A percentile compares a stretch with the other conserved stretches of the same genome.
Conservation (phyloP, 2,113 vertebrate genomes). For the Poeciliopsis occidentalis region DNA sequence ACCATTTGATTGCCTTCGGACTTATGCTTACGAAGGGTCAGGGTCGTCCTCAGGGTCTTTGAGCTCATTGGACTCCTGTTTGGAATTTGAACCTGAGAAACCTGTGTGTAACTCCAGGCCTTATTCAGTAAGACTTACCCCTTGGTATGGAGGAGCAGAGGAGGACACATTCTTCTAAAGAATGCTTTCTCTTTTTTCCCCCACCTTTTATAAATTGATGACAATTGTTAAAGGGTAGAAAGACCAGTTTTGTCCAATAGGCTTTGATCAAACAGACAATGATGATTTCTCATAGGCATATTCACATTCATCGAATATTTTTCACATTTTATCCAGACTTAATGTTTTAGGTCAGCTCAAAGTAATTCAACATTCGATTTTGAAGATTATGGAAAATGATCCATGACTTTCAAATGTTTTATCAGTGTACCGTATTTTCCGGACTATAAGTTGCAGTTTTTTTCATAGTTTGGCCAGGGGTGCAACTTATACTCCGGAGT, state of each 20-base stretch:
- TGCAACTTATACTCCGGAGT: too few relatives aligned
- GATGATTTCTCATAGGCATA: not conserved
- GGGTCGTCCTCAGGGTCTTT: constrained; percentile 89
- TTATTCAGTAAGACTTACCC: constrained; percentile 76
- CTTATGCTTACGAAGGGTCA: constrained; percentile 86
- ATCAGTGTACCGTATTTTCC: not conserved
- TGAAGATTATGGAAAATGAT: not conserved
- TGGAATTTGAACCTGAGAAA: constrained; percentile 72
- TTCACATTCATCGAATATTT: not conserved
- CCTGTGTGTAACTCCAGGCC: constrained; percentile 68
- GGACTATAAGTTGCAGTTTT: too few relatives aligned
- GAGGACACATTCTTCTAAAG: constrained; percentile 77
- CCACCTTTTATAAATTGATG: not conserved
- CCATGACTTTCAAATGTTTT: not conserved
- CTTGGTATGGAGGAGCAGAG: constrained; percentile 67
- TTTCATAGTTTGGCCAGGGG: too few relatives aligned
- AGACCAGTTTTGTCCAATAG: not conserved
- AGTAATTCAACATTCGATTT: too few relatives aligned
- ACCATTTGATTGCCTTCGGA: constrained; percentile 88
- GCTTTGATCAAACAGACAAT: not conserved
- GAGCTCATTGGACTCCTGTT: constrained; percentile 85
- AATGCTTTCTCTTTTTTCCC: not conserved
- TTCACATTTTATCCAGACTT: not conserved
- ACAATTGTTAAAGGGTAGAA: not conserved
- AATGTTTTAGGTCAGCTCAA: not conserved